Evolutionary conservation across 1,140 invertebrate genomes (phyloP).

Genomic region (Temnothorax nylanderi): DNA sequence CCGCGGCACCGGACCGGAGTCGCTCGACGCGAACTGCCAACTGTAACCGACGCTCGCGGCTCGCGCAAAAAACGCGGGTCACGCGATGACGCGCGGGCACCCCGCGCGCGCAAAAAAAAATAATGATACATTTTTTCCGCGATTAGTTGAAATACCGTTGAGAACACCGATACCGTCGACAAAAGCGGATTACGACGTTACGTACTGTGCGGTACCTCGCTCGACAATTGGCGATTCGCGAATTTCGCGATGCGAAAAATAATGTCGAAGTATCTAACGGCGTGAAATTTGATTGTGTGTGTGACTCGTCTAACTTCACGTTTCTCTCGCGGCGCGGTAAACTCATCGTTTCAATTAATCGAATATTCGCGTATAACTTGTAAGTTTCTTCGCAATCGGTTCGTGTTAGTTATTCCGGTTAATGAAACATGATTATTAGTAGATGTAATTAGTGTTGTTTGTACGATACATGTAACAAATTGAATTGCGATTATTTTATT

Average conservation of each 20-base stretch:
- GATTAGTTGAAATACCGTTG: too few species aligned
- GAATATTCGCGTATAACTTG: too few species aligned
- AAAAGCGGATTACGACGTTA: neutral
- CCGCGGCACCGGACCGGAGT: too few species aligned
- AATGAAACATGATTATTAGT: neutral
- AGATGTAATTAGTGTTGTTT: constrained; percentile 5
- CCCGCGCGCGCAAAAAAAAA: neutral
- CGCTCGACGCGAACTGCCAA: constrained; percentile 3
- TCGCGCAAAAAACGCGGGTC: too few species aligned
- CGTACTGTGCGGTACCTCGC: neutral
- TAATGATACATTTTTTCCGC: neutral
- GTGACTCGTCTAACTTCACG: neutral
- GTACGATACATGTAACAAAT: neutral
- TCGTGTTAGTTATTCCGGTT: neutral
- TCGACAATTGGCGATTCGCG: neutral
- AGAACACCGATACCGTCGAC: too few species aligned
- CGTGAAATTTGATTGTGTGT: neutral
- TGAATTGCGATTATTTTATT: neutral
- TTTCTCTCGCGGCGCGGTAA: neutral
- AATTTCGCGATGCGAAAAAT: neutral
- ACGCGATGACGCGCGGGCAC: neutral
- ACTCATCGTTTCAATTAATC: neutral
- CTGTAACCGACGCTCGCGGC: neutral
- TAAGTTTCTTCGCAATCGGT: too few species aligned
- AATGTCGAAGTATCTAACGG: neutral